Evolutionary conservation across 1,140 invertebrate genomes (phyloP).

Genomic region (Drosophila ercepeae): DNA sequence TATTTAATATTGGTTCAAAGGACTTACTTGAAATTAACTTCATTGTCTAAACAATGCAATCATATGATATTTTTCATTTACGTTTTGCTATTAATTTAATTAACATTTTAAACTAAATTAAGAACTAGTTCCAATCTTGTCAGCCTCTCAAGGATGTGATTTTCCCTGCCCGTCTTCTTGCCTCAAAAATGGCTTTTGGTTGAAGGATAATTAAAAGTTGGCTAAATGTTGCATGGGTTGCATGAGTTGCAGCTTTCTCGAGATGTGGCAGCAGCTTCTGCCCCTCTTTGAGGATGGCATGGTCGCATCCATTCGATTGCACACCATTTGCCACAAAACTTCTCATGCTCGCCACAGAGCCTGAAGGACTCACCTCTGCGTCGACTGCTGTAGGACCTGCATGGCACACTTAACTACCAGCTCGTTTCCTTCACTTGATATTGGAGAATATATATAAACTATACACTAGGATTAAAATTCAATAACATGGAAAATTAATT

Average conservation of each 20-base stretch:
- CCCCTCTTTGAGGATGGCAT: constrained; percentile 33
- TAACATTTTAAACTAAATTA: not conserved
- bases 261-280: constrained; percentile 1
- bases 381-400: constrained; percentile 25
- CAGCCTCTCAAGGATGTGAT: not conserved
- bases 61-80: no score
- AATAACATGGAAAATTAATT: no score
- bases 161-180: not conserved
- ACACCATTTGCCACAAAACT: constrained; percentile 66
- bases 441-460: not conserved
- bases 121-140: constrained; percentile 3
- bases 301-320: constrained; percentile 67
- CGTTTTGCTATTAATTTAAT: not conserved
- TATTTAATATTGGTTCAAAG: not conserved
- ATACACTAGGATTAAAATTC: not conserved
- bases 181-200: constrained; percentile 36
- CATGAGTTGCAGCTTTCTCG: constrained; percentile 73
- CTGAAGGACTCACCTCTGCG: constrained; percentile 23
- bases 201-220: constrained; percentile 80
- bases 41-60: not conserved
- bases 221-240: constrained; percentile 76
- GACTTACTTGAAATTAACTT: no score
- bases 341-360: not conserved
- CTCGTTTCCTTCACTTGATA: constrained; percentile 25
- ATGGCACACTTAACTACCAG: constrained; percentile 49